Evolutionary conservation across 2,113 vertebrate species (phyloP).

Genomic region (Siniperca chuatsi): DNA sequence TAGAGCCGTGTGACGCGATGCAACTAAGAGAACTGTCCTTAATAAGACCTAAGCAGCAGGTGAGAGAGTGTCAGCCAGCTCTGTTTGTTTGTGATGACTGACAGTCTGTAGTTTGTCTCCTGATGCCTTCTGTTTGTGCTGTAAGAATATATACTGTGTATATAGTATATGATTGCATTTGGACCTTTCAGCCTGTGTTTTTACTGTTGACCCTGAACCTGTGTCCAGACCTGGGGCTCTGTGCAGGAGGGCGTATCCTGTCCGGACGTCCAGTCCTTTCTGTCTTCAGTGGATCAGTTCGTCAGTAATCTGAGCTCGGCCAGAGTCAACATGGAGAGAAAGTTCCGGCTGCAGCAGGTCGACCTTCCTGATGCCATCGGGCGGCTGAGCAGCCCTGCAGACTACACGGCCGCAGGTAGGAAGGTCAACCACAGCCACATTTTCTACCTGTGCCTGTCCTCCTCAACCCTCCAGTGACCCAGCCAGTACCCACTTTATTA

Average conservation of each 20-base stretch:
- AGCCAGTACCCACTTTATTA: background rate
- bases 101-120: too few relatives aligned
- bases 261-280: slow-evolving; percentile 82
- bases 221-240: slow-evolving; percentile 83
- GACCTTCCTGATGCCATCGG: slow-evolving; percentile 72
- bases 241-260: slow-evolving; percentile 80
- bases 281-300: slow-evolving; percentile 85
- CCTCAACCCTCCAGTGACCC: background rate
- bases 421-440: background rate
- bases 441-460: background rate
- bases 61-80: too few relatives aligned
- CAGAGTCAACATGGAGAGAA: slow-evolving; percentile 82
- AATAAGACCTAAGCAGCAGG: too few relatives aligned
- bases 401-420: slow-evolving; percentile 84
- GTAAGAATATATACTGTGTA: too few relatives aligned
- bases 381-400: slow-evolving; percentile 82
- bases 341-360: slow-evolving; percentile 80
- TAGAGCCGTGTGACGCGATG: too few relatives aligned
- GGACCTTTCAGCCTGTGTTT: background rate
- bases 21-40: too few relatives aligned
- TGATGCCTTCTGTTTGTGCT: too few relatives aligned
- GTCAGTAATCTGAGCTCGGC: slow-evolving; percentile 80
- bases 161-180: too few relatives aligned
- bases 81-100: too few relatives aligned
- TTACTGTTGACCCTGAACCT: background rate